Conservation (phyloP, 92 coral and sea anemone genomes). For the Montipora capitata region DNA sequence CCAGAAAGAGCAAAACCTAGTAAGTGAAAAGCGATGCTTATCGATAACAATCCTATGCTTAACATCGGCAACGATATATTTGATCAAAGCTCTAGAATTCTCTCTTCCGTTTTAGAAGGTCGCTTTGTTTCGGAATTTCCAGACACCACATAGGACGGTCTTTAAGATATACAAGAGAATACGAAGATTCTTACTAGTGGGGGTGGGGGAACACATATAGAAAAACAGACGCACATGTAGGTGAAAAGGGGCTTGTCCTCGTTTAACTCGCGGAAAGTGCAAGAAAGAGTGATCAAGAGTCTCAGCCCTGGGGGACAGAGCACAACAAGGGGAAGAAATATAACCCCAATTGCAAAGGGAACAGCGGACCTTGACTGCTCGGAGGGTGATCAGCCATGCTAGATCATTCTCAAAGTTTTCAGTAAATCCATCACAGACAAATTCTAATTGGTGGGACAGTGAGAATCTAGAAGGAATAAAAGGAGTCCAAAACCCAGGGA, state of each 20-base stretch:
- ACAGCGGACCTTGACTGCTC: neutral
- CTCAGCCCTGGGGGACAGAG: neutral
- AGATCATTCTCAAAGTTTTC: slow-evolving; percentile 20
- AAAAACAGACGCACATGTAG: neutral
- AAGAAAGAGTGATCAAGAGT: slow-evolving; percentile 18
- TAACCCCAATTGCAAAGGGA: slow-evolving; percentile 13
- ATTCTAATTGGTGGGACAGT: neutral
- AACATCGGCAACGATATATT: neutral
- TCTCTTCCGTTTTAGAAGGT: slow-evolving; percentile 26
- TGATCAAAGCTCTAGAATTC: neutral
- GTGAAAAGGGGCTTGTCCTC: neutral
- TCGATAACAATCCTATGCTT: neutral
- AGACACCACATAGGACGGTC: neutral
- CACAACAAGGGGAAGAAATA: neutral
- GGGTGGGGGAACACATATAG: neutral
- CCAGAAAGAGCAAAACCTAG: neutral
- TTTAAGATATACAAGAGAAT: neutral
- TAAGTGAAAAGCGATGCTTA: neutral
- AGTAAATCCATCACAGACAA: neutral
- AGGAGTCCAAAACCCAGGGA: neutral
- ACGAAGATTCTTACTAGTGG: neutral
- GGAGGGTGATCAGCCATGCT: neutral
- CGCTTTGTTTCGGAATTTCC: neutral
- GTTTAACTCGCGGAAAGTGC: neutral
- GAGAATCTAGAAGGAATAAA: neutral